These are phyloP conservation scores for Phaenicophaeus curvirostris DNA, from an alignment of 2,797 vertebrate species.

Conservation along the genomic window DNA sequence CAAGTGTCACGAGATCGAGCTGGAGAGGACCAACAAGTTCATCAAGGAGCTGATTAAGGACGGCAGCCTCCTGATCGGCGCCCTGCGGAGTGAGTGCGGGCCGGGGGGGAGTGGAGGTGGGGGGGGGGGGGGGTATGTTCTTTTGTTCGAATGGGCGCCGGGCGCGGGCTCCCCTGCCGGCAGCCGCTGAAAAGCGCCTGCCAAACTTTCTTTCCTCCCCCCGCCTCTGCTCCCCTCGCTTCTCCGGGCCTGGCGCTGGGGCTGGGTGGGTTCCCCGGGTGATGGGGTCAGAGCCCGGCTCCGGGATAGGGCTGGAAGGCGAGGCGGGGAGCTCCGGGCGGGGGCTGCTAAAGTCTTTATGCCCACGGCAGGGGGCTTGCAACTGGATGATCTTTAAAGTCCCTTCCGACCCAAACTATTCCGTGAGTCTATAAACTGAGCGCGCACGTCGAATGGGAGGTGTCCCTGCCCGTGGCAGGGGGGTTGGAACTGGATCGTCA, in stretches of 20 bases:
- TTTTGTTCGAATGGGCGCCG: slow-evolving; percentile 78
- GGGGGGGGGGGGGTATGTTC: slow-evolving; percentile 46
- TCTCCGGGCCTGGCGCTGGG: not conserved
- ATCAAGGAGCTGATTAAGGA: slow-evolving; percentile 97
- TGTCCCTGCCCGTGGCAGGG: too few relatives aligned
- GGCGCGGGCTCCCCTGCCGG: slow-evolving; percentile 77
- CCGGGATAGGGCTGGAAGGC: too few relatives aligned
- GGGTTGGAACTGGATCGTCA: too few relatives aligned
- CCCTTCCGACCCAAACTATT: too few relatives aligned
- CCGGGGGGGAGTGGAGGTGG: not conserved
- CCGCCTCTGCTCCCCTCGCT: not conserved
- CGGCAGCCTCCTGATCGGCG: slow-evolving; percentile 91
- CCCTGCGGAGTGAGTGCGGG: slow-evolving; percentile 87
- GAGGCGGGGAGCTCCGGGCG: too few relatives aligned
- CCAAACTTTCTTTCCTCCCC: not conserved
- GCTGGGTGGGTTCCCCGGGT: not conserved
- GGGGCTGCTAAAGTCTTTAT: too few relatives aligned
- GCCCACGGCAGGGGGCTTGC: too few relatives aligned
- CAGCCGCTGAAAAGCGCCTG: not conserved
- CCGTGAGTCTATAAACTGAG: too few relatives aligned
- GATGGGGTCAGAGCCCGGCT: not conserved
- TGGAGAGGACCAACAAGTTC: slow-evolving; percentile 96
- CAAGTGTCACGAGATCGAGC: slow-evolving; percentile 93
- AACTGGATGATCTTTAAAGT: too few relatives aligned
- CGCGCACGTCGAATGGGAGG: too few relatives aligned